These are phyloP conservation scores for Scaptomyza reducta DNA, from an alignment of 2,888 invertebrate genomes.

Conservation along the genomic window DNA sequence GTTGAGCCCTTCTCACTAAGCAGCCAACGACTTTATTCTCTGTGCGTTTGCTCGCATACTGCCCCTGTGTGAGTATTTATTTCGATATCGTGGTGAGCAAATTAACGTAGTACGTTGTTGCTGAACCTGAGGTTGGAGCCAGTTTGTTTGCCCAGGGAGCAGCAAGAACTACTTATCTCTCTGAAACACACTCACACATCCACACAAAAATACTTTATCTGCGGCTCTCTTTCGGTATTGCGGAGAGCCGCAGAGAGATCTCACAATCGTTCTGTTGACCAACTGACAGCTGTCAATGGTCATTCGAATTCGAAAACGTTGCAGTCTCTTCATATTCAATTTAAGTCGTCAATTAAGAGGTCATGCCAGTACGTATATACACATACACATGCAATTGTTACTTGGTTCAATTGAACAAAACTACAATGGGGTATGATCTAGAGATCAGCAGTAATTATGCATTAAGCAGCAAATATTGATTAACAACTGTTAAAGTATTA, in stretches of 20 bases:
- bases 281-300: conserved; percentile 15
- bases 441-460: conserved; percentile 4
- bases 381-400: neutral
- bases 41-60: conserved; percentile 1
- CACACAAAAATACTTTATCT: conserved; percentile 21
- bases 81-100: conserved; percentile 17
- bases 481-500: neutral
- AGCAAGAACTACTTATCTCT: conserved; percentile 23
- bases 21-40: conserved; percentile 27
- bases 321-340: conserved; percentile 31
- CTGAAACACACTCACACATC: conserved; percentile 3
- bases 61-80: neutral
- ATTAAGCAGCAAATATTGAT: neutral
- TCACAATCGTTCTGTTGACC: conserved; percentile 11
- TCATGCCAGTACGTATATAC: conserved; percentile 17
- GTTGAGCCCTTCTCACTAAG: conserved; percentile 44
- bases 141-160: conserved; percentile 25
- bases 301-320: conserved; percentile 32
- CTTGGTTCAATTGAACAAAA: conserved; percentile 13
- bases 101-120: conserved; percentile 23
- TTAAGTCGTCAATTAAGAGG: conserved; percentile 47
- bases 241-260: conserved; percentile 11
- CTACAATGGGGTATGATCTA: neutral
- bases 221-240: conserved; percentile 28
- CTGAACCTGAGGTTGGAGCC: conserved; percentile 40